Conservation (phyloP, 2,797 vertebrate genomes). For the Notamacropus eugenii region DNA sequence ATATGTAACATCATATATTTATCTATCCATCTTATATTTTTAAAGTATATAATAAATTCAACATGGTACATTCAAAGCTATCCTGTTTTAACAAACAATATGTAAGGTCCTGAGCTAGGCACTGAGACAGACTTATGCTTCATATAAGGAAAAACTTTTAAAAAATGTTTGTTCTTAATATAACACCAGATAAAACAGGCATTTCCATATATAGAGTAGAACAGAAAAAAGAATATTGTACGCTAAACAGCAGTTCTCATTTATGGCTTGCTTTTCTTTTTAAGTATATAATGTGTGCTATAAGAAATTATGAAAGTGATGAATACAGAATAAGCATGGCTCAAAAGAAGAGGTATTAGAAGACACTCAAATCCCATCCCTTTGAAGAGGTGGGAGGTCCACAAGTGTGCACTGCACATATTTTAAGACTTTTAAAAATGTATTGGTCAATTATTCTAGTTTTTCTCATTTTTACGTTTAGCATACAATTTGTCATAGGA, state of each 20-base stretch:
- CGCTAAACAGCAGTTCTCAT: not conserved
- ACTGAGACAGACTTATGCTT: not conserved
- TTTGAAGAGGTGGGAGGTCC: not conserved
- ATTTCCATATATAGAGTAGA: not conserved
- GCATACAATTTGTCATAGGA: not conserved
- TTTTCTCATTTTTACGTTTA: not conserved
- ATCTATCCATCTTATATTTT: not conserved
- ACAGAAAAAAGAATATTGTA: not conserved
- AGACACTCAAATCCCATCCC: not conserved
- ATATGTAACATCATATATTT: not conserved
- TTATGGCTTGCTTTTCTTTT: not conserved
- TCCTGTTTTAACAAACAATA: not conserved
- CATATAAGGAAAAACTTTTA: not conserved
- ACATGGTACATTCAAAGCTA: not conserved
- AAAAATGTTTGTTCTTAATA: not conserved
- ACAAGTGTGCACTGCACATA: not conserved
- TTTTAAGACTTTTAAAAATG: not conserved
- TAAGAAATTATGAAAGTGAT: not conserved
- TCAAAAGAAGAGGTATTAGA: not conserved
- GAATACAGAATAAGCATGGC: not conserved
- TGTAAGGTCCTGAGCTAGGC: too few relatives aligned
- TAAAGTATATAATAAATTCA: not conserved
- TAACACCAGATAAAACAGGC: not conserved
- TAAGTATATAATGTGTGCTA: not conserved
- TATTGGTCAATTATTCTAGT: not conserved